Base-by-base conservation (phyloP, 2,113 vertebrate species). In the Hypanus sabinus region DNA sequence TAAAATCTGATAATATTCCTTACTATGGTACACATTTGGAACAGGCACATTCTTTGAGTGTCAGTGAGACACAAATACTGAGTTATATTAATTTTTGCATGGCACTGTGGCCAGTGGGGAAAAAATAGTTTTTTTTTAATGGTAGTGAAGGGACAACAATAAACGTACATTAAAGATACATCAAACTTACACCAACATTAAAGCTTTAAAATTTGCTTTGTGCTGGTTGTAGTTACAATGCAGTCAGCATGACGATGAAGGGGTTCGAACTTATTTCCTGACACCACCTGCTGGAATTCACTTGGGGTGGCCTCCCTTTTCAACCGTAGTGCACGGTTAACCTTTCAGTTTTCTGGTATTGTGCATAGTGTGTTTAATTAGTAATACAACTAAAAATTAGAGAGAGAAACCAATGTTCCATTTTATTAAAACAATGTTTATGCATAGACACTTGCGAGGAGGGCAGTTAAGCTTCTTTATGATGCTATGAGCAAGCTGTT, bases 341-440 rank as follows among this genome's bases (percentile, higher is more conserved):
- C 46, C 81, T 85, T 85, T 85, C 81, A 85, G 85, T 33, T 36
- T 33, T n/a, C 85, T 68, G 30, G 30, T n/a, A 65, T 33, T 33
- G 57, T 65, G 85, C 60, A 90, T 36, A 20, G 60, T 90, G 85
- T 20, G 62, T 33, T 87, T 33, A 88, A 65, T 90, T 90, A 14
- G 62, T 90, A 65, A 68, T 60, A 33, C 60, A 90, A 65, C 60
- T 65, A 33, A 90, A 90, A 68, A 65, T 90, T 90, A 68, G 60
- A 57, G 81, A 90, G 57, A 68, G 60, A 68, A 68, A 62, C n/a
- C n/a, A 68, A 62, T 68, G 57, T 90, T 90, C 85, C n/a, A 90
- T 90, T 90, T 65, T 65, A 90, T 90, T 90, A 90, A 90, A 90
- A 90, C 85, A 90, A 90, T 33, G 85, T 88, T 88, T 88, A 88